A percentile compares a stretch with the other conserved stretches of the same genome.
Conservation (phyloP, 2,797 vertebrate species). For the Sternotherus odoratus region DNA sequence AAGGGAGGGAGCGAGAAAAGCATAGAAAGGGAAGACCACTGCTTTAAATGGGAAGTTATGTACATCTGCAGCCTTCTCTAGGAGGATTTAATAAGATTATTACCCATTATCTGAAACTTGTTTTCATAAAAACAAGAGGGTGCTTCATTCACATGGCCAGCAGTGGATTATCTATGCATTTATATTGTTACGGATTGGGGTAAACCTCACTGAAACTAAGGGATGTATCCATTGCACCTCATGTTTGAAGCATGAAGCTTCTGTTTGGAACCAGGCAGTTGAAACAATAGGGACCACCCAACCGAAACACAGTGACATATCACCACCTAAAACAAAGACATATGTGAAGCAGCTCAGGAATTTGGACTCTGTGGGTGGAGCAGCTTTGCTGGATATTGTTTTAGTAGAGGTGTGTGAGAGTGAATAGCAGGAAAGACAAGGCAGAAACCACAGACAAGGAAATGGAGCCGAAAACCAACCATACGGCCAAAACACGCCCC, state of each 20-base stretch:
- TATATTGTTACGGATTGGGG: neutral
- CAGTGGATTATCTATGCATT: neutral
- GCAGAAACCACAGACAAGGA: neutral
- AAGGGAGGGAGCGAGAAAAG: slow-evolving; percentile 6
- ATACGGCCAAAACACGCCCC: neutral
- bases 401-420: neutral
- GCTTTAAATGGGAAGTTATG: neutral
- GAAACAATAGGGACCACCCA: neutral
- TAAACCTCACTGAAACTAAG: neutral
- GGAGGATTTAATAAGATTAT: no score
- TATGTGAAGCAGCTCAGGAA: neutral
- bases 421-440: neutral
- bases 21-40: neutral
- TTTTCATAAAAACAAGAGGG: neutral
- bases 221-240: neutral
- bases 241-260: neutral
- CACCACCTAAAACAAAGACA: neutral
- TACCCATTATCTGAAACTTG: neutral
- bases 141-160: neutral
- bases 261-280: neutral
- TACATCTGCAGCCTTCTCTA: neutral
- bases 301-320: neutral
- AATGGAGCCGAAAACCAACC: neutral
- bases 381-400: neutral
- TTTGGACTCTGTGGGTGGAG: neutral